Evolutionary conservation across 2,797 vertebrate genomes (phyloP), one percentile per base, ranked within the genome.

Genomic region (Falco biarmicus): DNA sequence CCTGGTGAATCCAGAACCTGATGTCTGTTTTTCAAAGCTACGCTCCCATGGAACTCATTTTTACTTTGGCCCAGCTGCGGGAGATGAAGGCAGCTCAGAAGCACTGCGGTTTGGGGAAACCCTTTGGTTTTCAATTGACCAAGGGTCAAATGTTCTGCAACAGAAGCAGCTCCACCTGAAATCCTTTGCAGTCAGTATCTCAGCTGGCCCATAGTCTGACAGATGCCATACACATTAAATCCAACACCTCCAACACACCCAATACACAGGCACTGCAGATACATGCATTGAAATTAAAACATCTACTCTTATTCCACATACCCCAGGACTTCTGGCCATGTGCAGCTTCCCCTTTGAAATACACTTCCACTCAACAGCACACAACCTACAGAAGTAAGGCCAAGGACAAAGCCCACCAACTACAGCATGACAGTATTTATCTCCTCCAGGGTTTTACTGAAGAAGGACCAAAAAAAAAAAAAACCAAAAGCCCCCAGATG

Each of bases 121-220:
- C 53, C n/a, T 21, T 73, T n/a, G 18, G 32, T 5, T 59, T 84
- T 54, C 61, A 61, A 8, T 17, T n/a, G 10, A 8, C 11, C 24
- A 31, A 59, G 29, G 17, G 22, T 54, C 77, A 86, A 61, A 75
- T 16, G 16, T 2, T n/a, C 13, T 78, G 10, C 13, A 84, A 47
- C 45, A 70, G 24, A 25, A 53, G 32, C 12, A 61, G 45, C 39
- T 65, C 43, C 25, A 8, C 32, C 47, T 10, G 11, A 69, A 86
- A 70, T 11, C 21, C 43, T 92, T 78, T 68, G 18, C 69, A 69
- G 47, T n/a, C 32, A 17, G 17, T 25, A 3, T 11, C 53, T 91
- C 79, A 60, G 31, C 0, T 69, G 22, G 13, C 39, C 39, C n/a
- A 22, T 1, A 47, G 24, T 57, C 63, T 13, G 1, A 15, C 1